These are phyloP conservation scores for Anagyrus pseudococci DNA, from an alignment of 2,888 invertebrate genomes.

Conservation along the genomic window DNA sequence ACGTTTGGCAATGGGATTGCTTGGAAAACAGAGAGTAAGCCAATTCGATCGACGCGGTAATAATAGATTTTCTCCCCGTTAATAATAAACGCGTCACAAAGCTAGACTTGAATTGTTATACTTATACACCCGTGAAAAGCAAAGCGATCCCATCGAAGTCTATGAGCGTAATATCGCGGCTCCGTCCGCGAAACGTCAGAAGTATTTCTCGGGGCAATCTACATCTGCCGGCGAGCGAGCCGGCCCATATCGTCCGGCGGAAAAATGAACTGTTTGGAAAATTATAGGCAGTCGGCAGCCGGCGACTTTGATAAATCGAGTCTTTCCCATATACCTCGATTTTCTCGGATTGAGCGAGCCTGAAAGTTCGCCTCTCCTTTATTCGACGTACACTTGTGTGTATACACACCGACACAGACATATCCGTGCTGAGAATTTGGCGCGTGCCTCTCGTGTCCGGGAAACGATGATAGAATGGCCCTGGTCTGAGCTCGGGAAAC, in stretches of 20 bases:
- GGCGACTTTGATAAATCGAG: constrained; percentile 34
- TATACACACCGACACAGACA: too few relatives aligned
- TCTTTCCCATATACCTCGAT: constrained; percentile 12
- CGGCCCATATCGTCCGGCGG: neutral
- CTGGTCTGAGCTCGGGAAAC: neutral
- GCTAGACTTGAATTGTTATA: too few relatives aligned
- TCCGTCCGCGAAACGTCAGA: neutral
- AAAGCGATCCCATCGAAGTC: too few relatives aligned
- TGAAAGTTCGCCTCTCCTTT: neutral
- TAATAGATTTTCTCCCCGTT: too few relatives aligned
- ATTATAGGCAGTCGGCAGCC: neutral
- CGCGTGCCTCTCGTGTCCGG: neutral
- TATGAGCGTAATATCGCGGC: too few relatives aligned
- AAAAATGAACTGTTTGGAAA: constrained; percentile 27
- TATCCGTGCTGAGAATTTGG: too few relatives aligned
- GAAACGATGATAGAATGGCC: constrained; percentile 20
- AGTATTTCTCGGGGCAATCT: constrained; percentile 1
- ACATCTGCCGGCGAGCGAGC: neutral
- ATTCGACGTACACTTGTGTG: too few relatives aligned
- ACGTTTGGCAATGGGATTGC: too few relatives aligned
- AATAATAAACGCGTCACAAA: too few relatives aligned
- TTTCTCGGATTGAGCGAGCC: constrained; percentile 18
- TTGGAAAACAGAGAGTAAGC: too few relatives aligned
- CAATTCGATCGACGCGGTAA: too few relatives aligned
- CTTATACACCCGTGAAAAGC: too few relatives aligned